Evolutionary conservation across 2,888 invertebrate genomes (phyloP).

Genomic region (Synergus itoensis): DNA sequence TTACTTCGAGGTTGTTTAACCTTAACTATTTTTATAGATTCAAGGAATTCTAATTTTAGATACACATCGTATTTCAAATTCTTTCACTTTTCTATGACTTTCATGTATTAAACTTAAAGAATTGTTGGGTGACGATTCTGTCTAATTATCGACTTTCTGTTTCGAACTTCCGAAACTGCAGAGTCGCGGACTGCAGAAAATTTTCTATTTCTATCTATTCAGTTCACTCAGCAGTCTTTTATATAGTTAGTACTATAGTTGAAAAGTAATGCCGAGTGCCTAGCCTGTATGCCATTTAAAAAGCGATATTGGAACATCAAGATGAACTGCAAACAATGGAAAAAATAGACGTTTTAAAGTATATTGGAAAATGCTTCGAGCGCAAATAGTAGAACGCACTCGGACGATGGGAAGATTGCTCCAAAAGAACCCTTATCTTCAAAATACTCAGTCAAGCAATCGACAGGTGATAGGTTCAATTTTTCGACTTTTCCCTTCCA

Average conservation of each 20-base stretch:
- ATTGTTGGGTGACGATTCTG: neutral
- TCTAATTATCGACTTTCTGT: constrained; percentile 13
- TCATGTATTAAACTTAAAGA: no score
- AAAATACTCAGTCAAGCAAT: constrained; percentile 1
- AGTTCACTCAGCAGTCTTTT: neutral
- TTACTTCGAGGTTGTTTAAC: neutral
- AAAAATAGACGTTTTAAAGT: neutral
- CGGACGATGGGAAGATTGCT: constrained; percentile 3
- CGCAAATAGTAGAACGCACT: neutral
- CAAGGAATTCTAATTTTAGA: constrained; percentile 5
- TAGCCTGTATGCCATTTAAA: neutral
- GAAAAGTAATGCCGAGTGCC: neutral
- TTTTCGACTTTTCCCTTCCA: neutral
- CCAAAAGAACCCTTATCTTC: neutral
- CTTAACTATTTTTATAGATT: neutral
- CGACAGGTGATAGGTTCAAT: constrained; percentile 20
- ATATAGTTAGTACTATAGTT: neutral
- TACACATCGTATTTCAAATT: no score
- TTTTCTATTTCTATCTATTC: neutral
- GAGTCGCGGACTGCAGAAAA: neutral
- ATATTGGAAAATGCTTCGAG: constrained; percentile 32
- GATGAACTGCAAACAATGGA: constrained; percentile 22
- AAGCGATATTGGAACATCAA: neutral
- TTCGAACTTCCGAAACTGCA: neutral
- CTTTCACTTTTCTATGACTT: no score